Conservation (phyloP, 2,888 invertebrate genomes). For the Ashinkailepas kermadecensis region DNA sequence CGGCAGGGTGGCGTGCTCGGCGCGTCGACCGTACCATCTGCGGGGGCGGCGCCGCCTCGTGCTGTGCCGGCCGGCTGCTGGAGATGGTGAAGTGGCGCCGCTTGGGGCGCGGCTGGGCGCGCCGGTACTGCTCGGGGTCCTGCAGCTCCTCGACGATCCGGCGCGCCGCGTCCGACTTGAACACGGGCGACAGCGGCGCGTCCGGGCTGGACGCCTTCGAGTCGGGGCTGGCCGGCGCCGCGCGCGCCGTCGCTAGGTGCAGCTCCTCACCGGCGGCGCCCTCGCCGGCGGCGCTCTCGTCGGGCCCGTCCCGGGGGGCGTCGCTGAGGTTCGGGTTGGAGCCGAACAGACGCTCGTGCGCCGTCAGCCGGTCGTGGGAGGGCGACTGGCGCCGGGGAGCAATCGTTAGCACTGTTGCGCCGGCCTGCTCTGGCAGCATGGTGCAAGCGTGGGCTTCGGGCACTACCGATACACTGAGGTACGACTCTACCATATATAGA, state of each 20-base stretch:
- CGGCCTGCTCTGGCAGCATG: no score
- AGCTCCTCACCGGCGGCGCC: not conserved
- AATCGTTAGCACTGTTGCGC: no score
- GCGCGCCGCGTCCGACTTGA: constrained; percentile 76
- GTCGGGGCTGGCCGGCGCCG: constrained; percentile 36
- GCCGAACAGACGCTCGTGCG: constrained; percentile 41
- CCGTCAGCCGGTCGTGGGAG: constrained; percentile 36
- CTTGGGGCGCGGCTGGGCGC: constrained; percentile 72
- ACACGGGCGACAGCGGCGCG: constrained; percentile 59
- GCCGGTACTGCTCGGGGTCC: constrained; percentile 40
- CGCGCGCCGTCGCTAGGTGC: no score
- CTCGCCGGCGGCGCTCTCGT: not conserved
- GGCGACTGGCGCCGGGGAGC: not conserved
- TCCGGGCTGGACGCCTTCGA: constrained; percentile 34
- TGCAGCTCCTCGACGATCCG: constrained; percentile 73
- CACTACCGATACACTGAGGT: no score
- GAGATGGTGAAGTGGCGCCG: constrained; percentile 80
- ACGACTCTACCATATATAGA: no score
- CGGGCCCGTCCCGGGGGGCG: not conserved
- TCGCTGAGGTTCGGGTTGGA: constrained; percentile 27
- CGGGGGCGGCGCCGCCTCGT: constrained; percentile 33
- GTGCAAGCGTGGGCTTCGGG: no score
- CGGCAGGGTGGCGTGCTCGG: no score
- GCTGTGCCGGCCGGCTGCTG: constrained; percentile 45
- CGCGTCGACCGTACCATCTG: not conserved